Conservation (phyloP, 2,888 invertebrate genomes). For the Flexamia atlantica region DNA sequence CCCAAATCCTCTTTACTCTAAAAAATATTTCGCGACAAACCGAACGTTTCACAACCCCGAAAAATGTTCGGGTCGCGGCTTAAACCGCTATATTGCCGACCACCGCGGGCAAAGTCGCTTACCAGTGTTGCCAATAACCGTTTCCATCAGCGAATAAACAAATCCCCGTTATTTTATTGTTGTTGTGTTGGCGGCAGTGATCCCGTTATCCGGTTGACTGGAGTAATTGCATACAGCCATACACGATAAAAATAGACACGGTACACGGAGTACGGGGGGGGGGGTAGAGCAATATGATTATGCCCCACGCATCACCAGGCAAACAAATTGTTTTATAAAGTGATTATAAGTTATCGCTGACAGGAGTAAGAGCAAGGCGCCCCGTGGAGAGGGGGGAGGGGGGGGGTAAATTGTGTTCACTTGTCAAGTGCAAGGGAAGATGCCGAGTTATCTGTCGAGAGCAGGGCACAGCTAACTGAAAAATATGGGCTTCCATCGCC, state of each 20-base stretch:
- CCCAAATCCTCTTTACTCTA: not conserved
- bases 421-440: constrained; percentile 31
- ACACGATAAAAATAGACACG: constrained; percentile 49
- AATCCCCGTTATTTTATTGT: constrained; percentile 52
- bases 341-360: constrained; percentile 66
- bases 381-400: constrained; percentile 13
- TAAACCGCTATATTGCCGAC: not conserved
- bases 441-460: constrained; percentile 29
- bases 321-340: constrained; percentile 67
- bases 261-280: not conserved
- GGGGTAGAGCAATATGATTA: constrained; percentile 60
- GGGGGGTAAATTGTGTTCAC: constrained; percentile 34
- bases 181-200: constrained; percentile 53
- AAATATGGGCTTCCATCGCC: no score
- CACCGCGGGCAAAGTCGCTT: constrained; percentile 15
- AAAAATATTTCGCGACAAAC: constrained; percentile 29
- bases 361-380: constrained; percentile 65
- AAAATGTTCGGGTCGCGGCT: not conserved
- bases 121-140: constrained; percentile 43
- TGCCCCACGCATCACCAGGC: constrained; percentile 64
- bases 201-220: constrained; percentile 50
- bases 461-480: not conserved
- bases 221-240: constrained; percentile 58
- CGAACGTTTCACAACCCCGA: not conserved
- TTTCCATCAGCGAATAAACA: constrained; percentile 51